Base-by-base conservation (phyloP, 2,113 vertebrate genomes). In the Apus apus region DNA sequence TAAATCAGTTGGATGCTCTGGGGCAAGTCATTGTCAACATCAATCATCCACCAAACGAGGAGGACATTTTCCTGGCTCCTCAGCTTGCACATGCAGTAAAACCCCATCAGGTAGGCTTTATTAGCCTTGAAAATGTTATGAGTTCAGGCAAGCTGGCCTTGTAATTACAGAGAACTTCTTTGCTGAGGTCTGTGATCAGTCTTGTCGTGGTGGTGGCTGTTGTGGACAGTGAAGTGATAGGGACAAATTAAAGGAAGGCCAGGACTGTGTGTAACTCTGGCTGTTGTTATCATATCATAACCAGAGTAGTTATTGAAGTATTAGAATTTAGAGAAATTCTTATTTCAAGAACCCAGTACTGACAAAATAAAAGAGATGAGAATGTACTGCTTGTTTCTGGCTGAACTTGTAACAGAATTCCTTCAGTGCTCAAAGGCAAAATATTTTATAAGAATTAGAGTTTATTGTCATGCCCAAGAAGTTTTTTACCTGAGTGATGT, bases 21-120 rank as follows among this genome's bases (percentile, higher is more conserved):
- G 99, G 99, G 40, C 98, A 94, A 68, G 99, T 99, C 53, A 98
- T 99, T 21, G 98, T 99, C 95, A 99, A 99, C 92, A 99, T 99
- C 96, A 99, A 99, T 97, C 99, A 99, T 96, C 99, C 99, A 66
- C 98, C 99, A 22, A 99, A 99, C 9, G 99, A 99, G 94, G 98
- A 98, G 81, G 99, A 99, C 91, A 97, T 99, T 97, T 99, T 98
- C 93, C 98, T 99, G 58, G 98, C 98, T 85, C 99, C 99, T 4
- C 99, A 99, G 96, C 97, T 99, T 86, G 99, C 99, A 46, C 98
- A 97, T n/a, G 99, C 98, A 17, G 99, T 99, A 91, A 99, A 99
- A 98, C 99, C 99, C 95, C 99, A 99, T 98, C 99, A 99, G 99
- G 99, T 99, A 98, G 43, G 71, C 25, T 76, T 68, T 60, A 9